Conservation (phyloP, 2,113 vertebrate species). For the Macaca nemestrina region DNA sequence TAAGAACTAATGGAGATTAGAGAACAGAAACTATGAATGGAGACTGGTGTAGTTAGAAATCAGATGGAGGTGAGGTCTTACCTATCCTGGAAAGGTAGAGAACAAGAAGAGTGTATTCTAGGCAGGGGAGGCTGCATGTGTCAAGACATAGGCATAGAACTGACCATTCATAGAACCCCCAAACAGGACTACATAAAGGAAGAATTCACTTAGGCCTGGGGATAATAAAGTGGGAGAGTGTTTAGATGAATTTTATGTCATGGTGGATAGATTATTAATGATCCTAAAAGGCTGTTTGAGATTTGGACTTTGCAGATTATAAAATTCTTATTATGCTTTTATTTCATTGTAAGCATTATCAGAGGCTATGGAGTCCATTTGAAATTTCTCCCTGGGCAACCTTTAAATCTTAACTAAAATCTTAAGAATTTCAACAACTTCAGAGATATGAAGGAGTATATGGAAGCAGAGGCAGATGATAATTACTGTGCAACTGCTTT, state of each 20-base stretch:
- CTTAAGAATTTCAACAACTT: not conserved
- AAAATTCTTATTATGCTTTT: not conserved
- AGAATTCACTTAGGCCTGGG: not conserved
- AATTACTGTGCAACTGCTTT: not conserved
- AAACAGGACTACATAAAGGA: not conserved
- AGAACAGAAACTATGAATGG: not conserved
- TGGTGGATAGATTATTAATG: not conserved
- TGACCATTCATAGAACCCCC: not conserved
- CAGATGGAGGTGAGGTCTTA: not conserved
- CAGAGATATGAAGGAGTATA: not conserved
- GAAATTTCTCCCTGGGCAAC: not conserved
- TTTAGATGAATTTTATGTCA: not conserved
- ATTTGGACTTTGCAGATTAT: not conserved
- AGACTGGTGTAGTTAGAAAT: not conserved
- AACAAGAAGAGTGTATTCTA: not conserved
- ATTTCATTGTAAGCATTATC: slow-evolving; percentile 3
- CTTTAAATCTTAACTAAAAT: not conserved
- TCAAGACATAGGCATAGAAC: not conserved
- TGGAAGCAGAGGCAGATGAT: not conserved
- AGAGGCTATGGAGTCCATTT: not conserved
- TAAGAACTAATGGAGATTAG: not conserved
- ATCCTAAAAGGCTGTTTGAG: not conserved
- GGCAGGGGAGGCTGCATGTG: not conserved
- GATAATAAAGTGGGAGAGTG: not conserved
- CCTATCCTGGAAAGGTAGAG: not conserved